A percentile compares a stretch with the other conserved stretches of the same genome.
Conservation (phyloP, 2,888 invertebrate species). For the Sarcophaga rosellei region DNA sequence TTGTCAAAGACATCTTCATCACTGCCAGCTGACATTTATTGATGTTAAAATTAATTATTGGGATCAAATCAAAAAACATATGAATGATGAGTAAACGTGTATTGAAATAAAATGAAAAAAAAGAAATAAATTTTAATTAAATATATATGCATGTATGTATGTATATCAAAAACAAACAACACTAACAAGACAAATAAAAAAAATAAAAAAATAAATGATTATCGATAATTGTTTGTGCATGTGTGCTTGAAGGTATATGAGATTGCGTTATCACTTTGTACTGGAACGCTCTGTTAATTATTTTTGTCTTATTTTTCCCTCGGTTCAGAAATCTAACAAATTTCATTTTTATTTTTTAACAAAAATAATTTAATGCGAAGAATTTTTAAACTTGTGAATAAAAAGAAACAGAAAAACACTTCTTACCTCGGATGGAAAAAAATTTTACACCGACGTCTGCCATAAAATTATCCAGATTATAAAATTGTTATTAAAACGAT, state of each 20-base stretch:
- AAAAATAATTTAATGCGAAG: not conserved
- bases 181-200: constrained; percentile 17
- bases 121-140: constrained; percentile 9
- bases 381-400: not conserved
- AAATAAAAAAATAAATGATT: constrained; percentile 6
- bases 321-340: no score
- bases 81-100: no score
- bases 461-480: no score
- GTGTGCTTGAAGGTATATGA: not conserved
- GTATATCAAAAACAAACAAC: constrained; percentile 72
- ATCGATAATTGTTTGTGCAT: no score
- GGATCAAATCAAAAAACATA: constrained; percentile 30
- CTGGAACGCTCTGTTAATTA: constrained; percentile 11
- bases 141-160: not conserved
- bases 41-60: constrained; percentile 66
- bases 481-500: no score
- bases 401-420: not conserved
- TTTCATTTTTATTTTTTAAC: no score
- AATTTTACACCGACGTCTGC: no score
- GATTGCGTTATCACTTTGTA: constrained; percentile 22
- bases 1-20: constrained; percentile 60
- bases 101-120: constrained; percentile 14
- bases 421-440: constrained; percentile 18
- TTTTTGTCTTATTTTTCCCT: constrained; percentile 3
- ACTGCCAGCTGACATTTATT: constrained; percentile 56